phyloP scores from a whole-genome alignment of 64 coral and sea anemone species.

The Pocillopora verrucosa region DNA sequence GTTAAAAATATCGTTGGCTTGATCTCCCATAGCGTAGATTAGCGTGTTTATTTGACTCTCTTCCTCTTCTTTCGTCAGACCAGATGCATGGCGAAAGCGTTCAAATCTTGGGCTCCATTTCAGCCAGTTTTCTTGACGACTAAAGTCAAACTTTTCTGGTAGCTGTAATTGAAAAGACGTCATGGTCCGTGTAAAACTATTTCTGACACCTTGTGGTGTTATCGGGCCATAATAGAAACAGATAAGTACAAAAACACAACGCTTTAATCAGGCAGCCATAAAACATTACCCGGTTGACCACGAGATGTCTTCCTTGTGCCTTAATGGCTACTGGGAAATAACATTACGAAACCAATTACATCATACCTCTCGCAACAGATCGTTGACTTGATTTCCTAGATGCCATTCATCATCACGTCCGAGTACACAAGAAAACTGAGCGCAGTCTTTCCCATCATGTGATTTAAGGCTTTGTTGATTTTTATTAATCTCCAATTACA shows the following conservation, averaged over 20 bases:
- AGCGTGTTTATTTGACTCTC: too few relatives aligned
- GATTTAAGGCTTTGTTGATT: neutral
- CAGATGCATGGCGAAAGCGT: slow-evolving; percentile 18
- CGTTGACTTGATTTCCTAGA: slow-evolving; percentile 13
- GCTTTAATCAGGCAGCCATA: too few relatives aligned
- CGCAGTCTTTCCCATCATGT: neutral
- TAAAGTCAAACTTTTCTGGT: slow-evolving; percentile 38
- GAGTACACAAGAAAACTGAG: neutral
- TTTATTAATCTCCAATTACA: neutral
- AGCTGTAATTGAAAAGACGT: slow-evolving; percentile 3
- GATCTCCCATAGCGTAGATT: too few relatives aligned
- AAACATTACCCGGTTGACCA: too few relatives aligned
- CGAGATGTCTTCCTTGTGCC: too few relatives aligned
- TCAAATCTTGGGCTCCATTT: slow-evolving; percentile 30
- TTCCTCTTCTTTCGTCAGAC: slow-evolving; percentile 18
- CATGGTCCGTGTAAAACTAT: neutral
- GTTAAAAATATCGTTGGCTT: too few relatives aligned
- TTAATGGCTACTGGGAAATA: neutral
- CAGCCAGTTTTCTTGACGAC: slow-evolving; percentile 26
- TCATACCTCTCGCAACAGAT: neutral
- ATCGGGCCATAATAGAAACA: neutral
- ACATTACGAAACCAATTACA: too few relatives aligned
- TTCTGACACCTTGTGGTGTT: slow-evolving; percentile 46
- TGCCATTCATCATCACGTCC: neutral
- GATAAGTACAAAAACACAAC: too few relatives aligned